Evolutionary conservation across 2,797 vertebrate genomes (phyloP).

Genomic region (Clamator glandarius): DNA sequence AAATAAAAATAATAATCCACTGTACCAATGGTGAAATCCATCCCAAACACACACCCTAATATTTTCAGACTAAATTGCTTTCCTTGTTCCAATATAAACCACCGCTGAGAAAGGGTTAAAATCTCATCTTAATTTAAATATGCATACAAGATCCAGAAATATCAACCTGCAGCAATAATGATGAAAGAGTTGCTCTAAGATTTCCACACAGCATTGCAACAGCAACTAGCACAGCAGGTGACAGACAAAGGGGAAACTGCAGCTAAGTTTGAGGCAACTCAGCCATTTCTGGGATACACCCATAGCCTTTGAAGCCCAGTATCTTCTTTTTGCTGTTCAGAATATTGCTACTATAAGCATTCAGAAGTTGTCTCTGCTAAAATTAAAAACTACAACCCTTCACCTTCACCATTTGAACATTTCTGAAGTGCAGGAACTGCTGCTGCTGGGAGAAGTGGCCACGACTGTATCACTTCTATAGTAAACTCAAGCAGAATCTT

Average conservation of each 20-base stretch:
- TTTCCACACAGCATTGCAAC: conserved; percentile 41
- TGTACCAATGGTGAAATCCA: background rate
- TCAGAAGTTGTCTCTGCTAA: background rate
- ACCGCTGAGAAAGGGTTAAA: conserved; percentile 36
- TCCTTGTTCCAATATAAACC: background rate
- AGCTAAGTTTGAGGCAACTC: conserved; percentile 34
- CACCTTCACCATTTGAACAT: background rate
- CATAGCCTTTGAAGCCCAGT: background rate
- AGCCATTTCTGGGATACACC: conserved; percentile 18
- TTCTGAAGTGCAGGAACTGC: background rate
- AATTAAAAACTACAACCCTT: background rate
- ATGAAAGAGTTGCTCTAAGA: conserved; percentile 44
- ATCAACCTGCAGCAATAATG: conserved; percentile 45
- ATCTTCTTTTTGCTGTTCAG: background rate
- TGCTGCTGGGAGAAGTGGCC: background rate
- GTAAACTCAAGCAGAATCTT: conserved; percentile 16
- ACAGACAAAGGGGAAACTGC: conserved; percentile 31
- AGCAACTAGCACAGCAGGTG: background rate
- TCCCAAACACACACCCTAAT: background rate
- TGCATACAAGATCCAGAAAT: conserved; percentile 30
- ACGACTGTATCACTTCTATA: background rate
- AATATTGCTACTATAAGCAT: background rate
- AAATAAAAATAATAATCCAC: background rate
- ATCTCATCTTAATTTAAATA: conserved; percentile 28
- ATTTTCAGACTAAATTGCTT: background rate